phyloP scores from a whole-genome alignment of 2,113 vertebrate genomes.

The Festucalex cinctus region DNA sequence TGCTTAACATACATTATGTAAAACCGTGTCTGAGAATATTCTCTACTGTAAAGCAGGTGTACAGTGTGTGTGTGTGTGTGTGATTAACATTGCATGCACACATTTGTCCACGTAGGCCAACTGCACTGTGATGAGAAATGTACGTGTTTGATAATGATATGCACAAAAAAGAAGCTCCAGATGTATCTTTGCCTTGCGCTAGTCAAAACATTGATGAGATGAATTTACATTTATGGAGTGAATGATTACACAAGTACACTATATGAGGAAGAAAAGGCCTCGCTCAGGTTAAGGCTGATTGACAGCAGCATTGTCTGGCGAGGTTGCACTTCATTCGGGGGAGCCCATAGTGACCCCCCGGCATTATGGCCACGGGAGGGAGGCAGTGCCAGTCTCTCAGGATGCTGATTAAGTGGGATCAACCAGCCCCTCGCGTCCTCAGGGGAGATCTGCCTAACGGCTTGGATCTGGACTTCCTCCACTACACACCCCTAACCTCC shows the following conservation, averaged over 20 bases:
- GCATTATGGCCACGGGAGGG: constrained; percentile 59
- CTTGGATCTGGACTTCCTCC: constrained; percentile 30
- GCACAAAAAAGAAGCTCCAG: constrained; percentile 37
- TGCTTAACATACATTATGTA: constrained; percentile 3
- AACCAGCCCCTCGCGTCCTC: constrained; percentile 62
- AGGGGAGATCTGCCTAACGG: constrained; percentile 43
- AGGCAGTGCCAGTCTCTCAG: constrained; percentile 68
- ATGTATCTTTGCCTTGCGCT: constrained; percentile 36
- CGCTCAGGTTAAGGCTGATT: constrained; percentile 72
- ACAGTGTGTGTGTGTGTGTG: neutral
- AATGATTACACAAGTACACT: constrained; percentile 69
- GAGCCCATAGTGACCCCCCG: constrained; percentile 54
- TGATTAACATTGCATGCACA: constrained; percentile 14
- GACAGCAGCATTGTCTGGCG: constrained; percentile 65
- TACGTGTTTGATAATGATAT: neutral
- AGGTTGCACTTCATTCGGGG: constrained; percentile 64
- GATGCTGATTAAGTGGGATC: constrained; percentile 74
- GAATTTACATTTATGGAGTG: constrained; percentile 70
- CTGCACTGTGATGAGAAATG: constrained; percentile 37
- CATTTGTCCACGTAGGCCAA: constrained; percentile 23
- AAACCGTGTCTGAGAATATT: constrained; percentile 9
- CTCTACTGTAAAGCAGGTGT: constrained; percentile 9
- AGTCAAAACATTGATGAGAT: constrained; percentile 65
- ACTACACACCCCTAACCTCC: constrained; percentile 11
- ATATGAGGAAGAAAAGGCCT: constrained; percentile 62